Conservation (phyloP, 2,888 invertebrate genomes). For the Macaria notata region DNA sequence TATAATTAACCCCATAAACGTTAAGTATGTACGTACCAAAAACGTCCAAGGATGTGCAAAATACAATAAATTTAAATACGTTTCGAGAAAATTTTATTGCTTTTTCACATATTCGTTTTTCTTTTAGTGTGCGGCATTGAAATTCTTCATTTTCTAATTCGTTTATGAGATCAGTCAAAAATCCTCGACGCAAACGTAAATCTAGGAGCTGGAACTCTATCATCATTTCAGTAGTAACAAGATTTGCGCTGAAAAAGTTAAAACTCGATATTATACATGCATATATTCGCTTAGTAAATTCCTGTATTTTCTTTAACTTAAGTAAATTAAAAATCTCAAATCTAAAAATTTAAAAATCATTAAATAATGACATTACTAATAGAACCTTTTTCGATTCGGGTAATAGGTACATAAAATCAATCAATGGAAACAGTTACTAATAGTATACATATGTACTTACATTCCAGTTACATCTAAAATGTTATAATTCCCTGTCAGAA, state of each 20-base stretch:
- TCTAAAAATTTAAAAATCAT: no score
- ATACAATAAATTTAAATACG: slow-evolving; percentile 38
- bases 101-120: slow-evolving; percentile 38
- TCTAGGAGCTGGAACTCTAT: slow-evolving; percentile 48
- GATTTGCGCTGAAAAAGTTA: slow-evolving; percentile 44
- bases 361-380: no score
- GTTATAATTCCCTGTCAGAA: slow-evolving; percentile 44
- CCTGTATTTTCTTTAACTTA: no score
- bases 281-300: no score
- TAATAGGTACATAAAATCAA: no score
- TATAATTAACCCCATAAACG: no score
- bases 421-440: background rate
- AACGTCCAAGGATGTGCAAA: slow-evolving; percentile 37
- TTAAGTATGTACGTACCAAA: slow-evolving; percentile 35
- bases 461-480: slow-evolving; percentile 52
- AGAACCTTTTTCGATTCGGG: no score
- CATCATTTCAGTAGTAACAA: slow-evolving; percentile 51
- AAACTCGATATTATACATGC: no score
- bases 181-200: slow-evolving; percentile 42
- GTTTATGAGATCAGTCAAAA: slow-evolving; percentile 39
- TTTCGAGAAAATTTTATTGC: slow-evolving; percentile 40
- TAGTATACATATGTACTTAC: slow-evolving; percentile 42
- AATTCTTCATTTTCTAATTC: slow-evolving; percentile 46
- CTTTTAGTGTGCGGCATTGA: slow-evolving; percentile 30
- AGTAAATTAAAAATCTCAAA: no score